phyloP scores from a whole-genome alignment of 2,113 vertebrate species.

The Ceratotherium simum region DNA sequence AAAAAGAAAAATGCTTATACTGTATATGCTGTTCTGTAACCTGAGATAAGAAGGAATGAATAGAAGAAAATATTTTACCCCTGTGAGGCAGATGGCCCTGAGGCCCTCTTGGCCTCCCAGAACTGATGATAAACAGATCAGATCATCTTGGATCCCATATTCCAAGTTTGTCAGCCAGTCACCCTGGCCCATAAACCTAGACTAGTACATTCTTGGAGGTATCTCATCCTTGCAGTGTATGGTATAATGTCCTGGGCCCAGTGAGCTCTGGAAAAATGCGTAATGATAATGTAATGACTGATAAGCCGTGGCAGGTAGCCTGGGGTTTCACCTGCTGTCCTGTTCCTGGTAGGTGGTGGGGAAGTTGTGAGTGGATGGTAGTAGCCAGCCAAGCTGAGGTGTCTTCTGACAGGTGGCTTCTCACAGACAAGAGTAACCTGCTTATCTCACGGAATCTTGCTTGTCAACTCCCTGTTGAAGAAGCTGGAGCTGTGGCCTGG shows the following conservation, averaged over 20 bases:
- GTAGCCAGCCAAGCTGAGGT: neutral
- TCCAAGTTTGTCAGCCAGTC: neutral
- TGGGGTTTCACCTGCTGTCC: neutral
- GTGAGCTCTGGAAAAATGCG: neutral
- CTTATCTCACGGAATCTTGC: conserved; percentile 34
- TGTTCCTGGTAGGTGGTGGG: neutral
- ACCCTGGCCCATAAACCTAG: neutral
- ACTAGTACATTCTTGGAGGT: neutral
- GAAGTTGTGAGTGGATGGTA: neutral
- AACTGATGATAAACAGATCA: neutral
- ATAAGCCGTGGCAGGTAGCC: neutral
- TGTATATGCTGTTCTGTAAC: conserved; percentile 43
- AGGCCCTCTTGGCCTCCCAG: neutral
- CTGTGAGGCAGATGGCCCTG: neutral
- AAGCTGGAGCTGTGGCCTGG: neutral
- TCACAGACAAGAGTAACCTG: neutral
- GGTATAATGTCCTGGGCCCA: neutral
- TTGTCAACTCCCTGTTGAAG: neutral
- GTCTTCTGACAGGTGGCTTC: neutral
- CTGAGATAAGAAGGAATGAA: conserved; percentile 29
- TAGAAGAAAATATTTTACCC: conserved; percentile 26
- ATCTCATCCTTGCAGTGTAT: neutral
- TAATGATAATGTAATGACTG: neutral
- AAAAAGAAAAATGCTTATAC: neutral
- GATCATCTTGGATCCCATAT: neutral